Percentiles rank a stretch among this genome's conserved stretches.
Conservation (phyloP, 1,140 invertebrate species). For the Plodia interpunctella region DNA sequence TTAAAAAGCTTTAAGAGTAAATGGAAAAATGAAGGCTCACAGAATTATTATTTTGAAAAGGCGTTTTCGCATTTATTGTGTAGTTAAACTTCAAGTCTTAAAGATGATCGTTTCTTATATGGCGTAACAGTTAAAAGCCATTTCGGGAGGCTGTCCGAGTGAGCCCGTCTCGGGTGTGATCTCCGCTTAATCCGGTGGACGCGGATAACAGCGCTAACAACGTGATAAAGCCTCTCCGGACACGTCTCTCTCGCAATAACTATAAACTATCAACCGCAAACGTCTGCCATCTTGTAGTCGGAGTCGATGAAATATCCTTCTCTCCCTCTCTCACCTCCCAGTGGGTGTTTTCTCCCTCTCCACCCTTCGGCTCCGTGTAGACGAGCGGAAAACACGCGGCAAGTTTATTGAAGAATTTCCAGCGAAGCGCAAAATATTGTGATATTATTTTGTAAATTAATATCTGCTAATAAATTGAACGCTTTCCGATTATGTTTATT, state of each 20-base stretch:
- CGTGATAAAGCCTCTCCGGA: constrained; percentile 68
- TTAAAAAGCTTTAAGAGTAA: background rate
- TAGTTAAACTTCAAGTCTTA: background rate
- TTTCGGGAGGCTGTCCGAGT: constrained; percentile 37
- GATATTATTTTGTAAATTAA: background rate
- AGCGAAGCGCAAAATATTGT: constrained; percentile 3
- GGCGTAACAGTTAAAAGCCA: constrained; percentile 42
- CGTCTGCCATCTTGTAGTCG: constrained; percentile 71
- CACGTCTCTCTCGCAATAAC: constrained; percentile 72
- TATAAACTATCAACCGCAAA: constrained; percentile 76
- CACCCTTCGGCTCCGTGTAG: constrained; percentile 35
- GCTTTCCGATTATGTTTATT: constrained; percentile 10
- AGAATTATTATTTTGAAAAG: background rate
- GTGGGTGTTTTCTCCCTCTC: constrained; percentile 40
- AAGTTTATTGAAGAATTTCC: constrained; percentile 10
- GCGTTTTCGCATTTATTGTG: background rate
- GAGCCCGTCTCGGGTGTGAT: constrained; percentile 49
- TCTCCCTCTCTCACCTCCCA: constrained; percentile 48
- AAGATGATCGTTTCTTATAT: constrained; percentile 12
- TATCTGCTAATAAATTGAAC: background rate
- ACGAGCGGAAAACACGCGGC: constrained; percentile 30
- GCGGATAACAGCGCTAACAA: constrained; percentile 72
- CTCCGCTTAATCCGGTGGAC: constrained; percentile 66
- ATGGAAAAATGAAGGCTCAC: background rate
- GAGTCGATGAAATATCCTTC: constrained; percentile 66